These are phyloP conservation scores for Acleris emargana DNA, from an alignment of 2,888 invertebrate species.

Conservation along the genomic window DNA sequence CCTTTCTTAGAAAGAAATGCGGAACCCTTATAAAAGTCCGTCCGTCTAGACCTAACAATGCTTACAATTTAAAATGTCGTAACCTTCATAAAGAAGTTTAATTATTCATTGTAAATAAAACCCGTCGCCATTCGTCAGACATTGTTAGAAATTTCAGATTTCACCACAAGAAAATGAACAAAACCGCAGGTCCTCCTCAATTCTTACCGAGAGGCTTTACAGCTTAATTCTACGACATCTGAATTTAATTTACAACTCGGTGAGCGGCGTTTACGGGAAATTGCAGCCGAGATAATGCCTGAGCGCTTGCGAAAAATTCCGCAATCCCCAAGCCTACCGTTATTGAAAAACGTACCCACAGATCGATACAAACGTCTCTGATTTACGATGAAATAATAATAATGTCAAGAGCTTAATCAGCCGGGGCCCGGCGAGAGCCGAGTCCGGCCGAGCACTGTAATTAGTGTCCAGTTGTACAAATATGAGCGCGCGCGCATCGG, in stretches of 20 bases:
- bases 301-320: slow-evolving; percentile 47
- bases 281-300: slow-evolving; percentile 49
- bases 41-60: too few relatives aligned
- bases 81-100: too few relatives aligned
- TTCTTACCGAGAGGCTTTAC: slow-evolving; percentile 52
- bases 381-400: slow-evolving; percentile 60
- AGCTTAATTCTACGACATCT: slow-evolving; percentile 67
- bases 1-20: too few relatives aligned
- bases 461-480: slow-evolving; percentile 74
- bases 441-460: slow-evolving; percentile 59
- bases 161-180: slow-evolving; percentile 44
- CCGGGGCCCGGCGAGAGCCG: slow-evolving; percentile 53
- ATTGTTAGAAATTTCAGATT: slow-evolving; percentile 40
- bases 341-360: slow-evolving; percentile 41
- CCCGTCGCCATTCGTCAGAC: neutral
- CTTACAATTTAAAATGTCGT: too few relatives aligned
- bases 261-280: slow-evolving; percentile 61
- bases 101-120: too few relatives aligned
- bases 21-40: too few relatives aligned
- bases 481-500: slow-evolving; percentile 67
- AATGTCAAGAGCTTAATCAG: slow-evolving; percentile 74
- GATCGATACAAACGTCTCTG: slow-evolving; percentile 44
- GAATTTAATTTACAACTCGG: slow-evolving; percentile 67
- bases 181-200: slow-evolving; percentile 50
- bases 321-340: slow-evolving; percentile 50